A percentile compares a stretch with the other conserved stretches of the same genome.
phyloP scores from a whole-genome alignment of 2,797 vertebrate genomes.

The Poeciliopsis presidionis region DNA sequence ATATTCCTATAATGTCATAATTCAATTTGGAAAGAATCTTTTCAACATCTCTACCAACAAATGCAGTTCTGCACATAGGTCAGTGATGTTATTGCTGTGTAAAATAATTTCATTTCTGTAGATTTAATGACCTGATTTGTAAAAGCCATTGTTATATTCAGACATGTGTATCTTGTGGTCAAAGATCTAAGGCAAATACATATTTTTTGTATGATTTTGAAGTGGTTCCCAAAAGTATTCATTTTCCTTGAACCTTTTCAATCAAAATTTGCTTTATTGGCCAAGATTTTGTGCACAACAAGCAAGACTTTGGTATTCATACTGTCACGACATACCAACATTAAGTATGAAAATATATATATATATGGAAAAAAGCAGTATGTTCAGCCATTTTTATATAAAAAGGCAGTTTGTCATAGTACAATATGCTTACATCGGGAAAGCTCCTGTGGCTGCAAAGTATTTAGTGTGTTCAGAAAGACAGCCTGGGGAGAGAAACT shows the following conservation, averaged over 20 bases:
- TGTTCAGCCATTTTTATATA: no score
- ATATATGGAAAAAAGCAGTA: no score
- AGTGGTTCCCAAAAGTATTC: background rate
- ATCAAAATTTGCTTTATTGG: background rate
- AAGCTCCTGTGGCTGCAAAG: background rate
- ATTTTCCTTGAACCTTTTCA: background rate
- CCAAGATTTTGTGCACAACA: background rate
- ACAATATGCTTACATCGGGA: no score
- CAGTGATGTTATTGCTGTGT: constrained; percentile 3
- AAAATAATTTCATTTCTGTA: background rate
- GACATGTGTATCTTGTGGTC: background rate
- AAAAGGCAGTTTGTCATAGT: no score
- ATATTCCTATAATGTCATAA: background rate
- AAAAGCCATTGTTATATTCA: background rate
- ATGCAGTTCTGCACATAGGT: background rate
- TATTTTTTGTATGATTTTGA: background rate
- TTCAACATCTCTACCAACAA: background rate
- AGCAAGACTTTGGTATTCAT: background rate
- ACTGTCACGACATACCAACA: background rate
- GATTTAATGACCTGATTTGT: background rate
- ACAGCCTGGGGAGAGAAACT: background rate
- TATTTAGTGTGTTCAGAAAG: background rate
- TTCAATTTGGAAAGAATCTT: background rate
- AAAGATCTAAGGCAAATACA: background rate
- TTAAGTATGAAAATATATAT: background rate